Percentiles rank a stretch among this genome's conserved stretches.
These are phyloP conservation scores for Pelosia muscerda DNA, from an alignment of 2,888 invertebrate species.

Conservation along the genomic window DNA sequence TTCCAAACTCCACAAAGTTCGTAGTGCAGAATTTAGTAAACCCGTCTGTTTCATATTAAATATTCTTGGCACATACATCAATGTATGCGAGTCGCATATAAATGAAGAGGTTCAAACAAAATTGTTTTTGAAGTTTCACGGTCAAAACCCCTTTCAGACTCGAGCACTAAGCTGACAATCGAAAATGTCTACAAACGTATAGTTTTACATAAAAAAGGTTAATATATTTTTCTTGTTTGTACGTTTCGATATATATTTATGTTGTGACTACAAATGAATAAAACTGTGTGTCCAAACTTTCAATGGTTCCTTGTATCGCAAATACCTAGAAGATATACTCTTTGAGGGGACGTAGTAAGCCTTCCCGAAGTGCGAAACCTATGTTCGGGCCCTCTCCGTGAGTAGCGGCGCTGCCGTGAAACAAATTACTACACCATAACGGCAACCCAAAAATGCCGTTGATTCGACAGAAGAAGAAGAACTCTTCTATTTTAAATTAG, in stretches of 20 bases:
- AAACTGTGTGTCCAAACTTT: not conserved
- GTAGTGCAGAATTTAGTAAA: not conserved
- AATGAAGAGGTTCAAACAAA: conserved; percentile 28
- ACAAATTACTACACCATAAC: no score
- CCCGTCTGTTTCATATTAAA: conserved; percentile 16
- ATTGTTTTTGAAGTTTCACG: conserved; percentile 35
- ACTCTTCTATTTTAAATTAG: no score
- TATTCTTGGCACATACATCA: conserved; percentile 21
- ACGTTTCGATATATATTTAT: not conserved
- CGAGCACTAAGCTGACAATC: conserved; percentile 16
- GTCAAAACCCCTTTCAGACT: conserved; percentile 37
- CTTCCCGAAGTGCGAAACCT: no score
- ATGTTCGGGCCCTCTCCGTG: no score
- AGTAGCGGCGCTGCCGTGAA: no score
- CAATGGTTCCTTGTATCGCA: not conserved
- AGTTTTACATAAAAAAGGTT: conserved; percentile 16
- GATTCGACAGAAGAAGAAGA: no score
- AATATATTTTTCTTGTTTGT: not conserved
- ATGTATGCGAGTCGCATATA: conserved; percentile 20
- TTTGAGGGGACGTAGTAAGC: no score
- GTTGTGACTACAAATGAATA: not conserved
- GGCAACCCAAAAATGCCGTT: no score
- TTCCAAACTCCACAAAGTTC: not conserved
- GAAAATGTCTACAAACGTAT: conserved; percentile 30
- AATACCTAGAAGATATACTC: not conserved